These are phyloP conservation scores for Muricea muricata DNA, from an alignment of 92 coral and sea anemone species.

Conservation along the genomic window DNA sequence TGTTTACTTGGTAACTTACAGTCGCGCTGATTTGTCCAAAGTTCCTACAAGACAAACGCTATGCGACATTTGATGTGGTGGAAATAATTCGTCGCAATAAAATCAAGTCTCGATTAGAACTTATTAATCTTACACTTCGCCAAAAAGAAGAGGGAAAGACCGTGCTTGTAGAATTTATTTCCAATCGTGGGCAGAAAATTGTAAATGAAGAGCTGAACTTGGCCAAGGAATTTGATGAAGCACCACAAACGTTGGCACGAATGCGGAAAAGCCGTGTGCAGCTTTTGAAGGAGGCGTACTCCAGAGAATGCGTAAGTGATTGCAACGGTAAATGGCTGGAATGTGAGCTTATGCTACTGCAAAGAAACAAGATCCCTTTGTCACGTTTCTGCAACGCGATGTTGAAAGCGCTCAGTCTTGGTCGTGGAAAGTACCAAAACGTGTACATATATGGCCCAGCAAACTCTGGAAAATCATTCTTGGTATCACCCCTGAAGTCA, in stretches of 20 bases:
- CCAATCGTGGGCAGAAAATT: slow-evolving; percentile 22
- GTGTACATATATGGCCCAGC: slow-evolving; percentile 42
- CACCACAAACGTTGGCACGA: slow-evolving; percentile 21
- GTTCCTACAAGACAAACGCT: neutral
- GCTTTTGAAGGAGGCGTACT: slow-evolving; percentile 28
- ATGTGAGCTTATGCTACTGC: slow-evolving; percentile 21
- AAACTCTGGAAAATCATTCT: slow-evolving; percentile 47
- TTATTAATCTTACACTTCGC: slow-evolving; percentile 15
- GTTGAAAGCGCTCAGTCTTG: too few relatives aligned
- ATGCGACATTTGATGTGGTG: slow-evolving; percentile 15
- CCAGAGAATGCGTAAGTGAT: slow-evolving; percentile 27
- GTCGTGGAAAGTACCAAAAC: slow-evolving; percentile 33
- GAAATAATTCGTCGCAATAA: slow-evolving; percentile 22
- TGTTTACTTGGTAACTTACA: slow-evolving; percentile 26
- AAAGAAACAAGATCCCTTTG: slow-evolving; percentile 14
- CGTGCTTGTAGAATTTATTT: slow-evolving; percentile 41
- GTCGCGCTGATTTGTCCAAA: slow-evolving; percentile 19
- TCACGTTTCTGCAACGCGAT: slow-evolving; percentile 25
- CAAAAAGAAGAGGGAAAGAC: slow-evolving; percentile 36
- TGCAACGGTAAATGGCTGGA: slow-evolving; percentile 31
- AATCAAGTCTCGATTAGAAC: slow-evolving; percentile 25
- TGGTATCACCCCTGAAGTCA: slow-evolving; percentile 25
- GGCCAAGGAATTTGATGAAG: slow-evolving; percentile 13
- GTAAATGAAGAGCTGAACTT: slow-evolving; percentile 39
- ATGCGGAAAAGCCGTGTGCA: slow-evolving; percentile 22